Evolutionary conservation across 2,888 invertebrate genomes (phyloP).

Genomic region (Agonopterix subpropinquella): DNA sequence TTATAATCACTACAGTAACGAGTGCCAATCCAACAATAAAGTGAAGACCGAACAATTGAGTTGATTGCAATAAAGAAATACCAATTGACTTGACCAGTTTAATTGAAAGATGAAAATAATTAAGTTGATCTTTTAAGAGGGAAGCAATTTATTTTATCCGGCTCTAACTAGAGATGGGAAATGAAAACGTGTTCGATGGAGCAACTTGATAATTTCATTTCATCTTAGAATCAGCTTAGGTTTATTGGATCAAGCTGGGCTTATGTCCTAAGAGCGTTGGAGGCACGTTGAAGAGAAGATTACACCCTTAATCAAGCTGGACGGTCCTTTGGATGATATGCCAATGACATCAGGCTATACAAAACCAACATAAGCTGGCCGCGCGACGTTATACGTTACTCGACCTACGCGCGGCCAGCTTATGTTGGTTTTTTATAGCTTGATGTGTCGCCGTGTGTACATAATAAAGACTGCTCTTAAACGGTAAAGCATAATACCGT

Average conservation of each 20-base stretch:
- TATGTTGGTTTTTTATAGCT: no score
- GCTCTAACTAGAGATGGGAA: background rate
- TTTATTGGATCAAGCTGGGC: background rate
- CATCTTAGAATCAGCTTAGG: background rate
- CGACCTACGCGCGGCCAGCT: no score
- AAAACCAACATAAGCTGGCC: no score
- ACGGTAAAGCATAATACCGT: no score
- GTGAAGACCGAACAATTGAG: slow-evolving; percentile 11
- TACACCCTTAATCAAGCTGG: no score
- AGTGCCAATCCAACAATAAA: slow-evolving; percentile 2
- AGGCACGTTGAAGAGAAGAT: no score
- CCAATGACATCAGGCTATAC: no score
- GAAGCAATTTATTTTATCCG: slow-evolving; percentile 23
- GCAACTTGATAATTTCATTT: background rate
- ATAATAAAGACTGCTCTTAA: no score
- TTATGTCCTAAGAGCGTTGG: background rate
- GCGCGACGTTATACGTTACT: no score
- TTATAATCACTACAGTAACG: no score
- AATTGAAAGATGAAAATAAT: slow-evolving; percentile 25
- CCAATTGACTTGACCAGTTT: slow-evolving; percentile 1
- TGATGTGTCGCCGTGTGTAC: no score
- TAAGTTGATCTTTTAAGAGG: slow-evolving; percentile 21
- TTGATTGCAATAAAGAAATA: slow-evolving; percentile 3
- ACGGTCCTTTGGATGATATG: no score
- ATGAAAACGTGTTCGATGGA: background rate